Base-by-base conservation (phyloP, 2,888 invertebrate species). In the Brachypterus glaber region DNA sequence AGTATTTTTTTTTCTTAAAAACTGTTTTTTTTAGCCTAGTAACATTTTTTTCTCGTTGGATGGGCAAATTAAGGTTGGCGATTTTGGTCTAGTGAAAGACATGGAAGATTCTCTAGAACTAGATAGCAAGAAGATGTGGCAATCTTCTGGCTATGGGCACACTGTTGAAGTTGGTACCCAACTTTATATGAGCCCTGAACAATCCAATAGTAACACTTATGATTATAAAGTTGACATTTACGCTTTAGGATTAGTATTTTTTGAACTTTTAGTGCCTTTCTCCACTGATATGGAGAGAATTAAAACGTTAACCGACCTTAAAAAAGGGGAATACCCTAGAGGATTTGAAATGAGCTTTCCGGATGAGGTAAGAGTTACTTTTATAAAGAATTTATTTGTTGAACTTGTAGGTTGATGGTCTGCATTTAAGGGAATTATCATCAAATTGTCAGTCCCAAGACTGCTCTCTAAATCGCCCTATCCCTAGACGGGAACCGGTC, bases 141-240 rank as follows among this genome's bases (percentile, higher is more conserved):
- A 43, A 17, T 36, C 41, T 33, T 44, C 50, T 13, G 39, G 40
- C 24, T 47, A 35, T 29, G 27, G 71, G 1, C 79, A 79, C 49
- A 81, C 81, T 0, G 71, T 75, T 57, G 70, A 72, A 62, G 81
- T 80, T 41, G 81, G 76, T 15, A 98, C 98, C 0, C 82, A 85
- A 46, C 71, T 96, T 2, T 98, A 98, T 66, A 98, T 98, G 97
- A 93, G 95, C 25, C 97, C 97, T 1, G 97, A 98, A 61, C 96
- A 96, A 68, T 68, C 81, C 17, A 68, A 71, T 8, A 81, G 85
- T 0, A 71, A 74, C 24, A 73, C 77, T 1, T 91, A 91, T 62
- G 82, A 82, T 59, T 85, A 82, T 65, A 93, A 93, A 66, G 93
- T 95, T 37, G 96, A 96, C 64, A 93, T 96, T 41, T 96, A 85